These are phyloP conservation scores for Molossus molossus DNA, from an alignment of 2,797 vertebrate genomes.

Conservation along the genomic window DNA sequence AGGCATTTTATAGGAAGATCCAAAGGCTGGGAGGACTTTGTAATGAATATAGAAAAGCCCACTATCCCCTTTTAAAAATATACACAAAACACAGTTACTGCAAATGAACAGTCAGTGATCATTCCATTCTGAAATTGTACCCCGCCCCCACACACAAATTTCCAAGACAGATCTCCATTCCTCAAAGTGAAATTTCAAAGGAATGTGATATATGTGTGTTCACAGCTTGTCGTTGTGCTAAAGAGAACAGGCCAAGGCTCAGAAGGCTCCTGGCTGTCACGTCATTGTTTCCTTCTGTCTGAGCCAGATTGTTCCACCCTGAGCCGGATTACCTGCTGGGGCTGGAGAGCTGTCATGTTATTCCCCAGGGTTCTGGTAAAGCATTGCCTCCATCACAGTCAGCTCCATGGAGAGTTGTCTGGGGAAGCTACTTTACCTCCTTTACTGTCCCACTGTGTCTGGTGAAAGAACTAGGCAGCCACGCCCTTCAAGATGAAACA, in stretches of 20 bases:
- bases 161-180: conserved; percentile 2
- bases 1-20: not conserved
- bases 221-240: not conserved
- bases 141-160: not conserved
- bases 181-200: not conserved
- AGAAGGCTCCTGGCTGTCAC: not conserved
- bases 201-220: not conserved
- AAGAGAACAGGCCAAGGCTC: not conserved
- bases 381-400: not conserved
- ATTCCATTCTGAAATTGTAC: conserved; percentile 18
- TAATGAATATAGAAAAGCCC: conserved; percentile 7
- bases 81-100: not conserved
- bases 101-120: not conserved
- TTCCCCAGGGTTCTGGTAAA: not conserved
- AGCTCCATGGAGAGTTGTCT: not conserved
- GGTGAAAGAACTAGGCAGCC: not conserved
- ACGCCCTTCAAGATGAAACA: not conserved
- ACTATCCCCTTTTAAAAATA: conserved; percentile 11
- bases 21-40: not conserved
- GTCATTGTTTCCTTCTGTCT: not conserved
- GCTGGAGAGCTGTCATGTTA: not conserved
- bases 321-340: not conserved
- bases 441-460: not conserved
- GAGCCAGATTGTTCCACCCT: not conserved
- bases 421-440: not conserved